Evolutionary conservation across 2,888 invertebrate genomes (phyloP).

Genomic region (Erynnis tages): DNA sequence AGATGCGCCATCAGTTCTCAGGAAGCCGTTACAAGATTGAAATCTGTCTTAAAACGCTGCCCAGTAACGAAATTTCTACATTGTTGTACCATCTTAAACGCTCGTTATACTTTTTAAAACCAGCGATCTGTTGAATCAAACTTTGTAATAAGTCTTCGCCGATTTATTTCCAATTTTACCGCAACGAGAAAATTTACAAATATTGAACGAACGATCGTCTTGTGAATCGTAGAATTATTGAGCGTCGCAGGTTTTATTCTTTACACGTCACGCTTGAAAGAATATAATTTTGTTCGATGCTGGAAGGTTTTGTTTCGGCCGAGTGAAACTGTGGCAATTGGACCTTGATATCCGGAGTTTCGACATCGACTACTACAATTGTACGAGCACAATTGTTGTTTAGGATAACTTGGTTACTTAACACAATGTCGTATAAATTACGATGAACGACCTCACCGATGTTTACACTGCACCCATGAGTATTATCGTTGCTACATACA

Average conservation of each 20-base stretch:
- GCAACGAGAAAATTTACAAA: neutral
- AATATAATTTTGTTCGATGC: constrained; percentile 34
- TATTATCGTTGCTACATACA: neutral
- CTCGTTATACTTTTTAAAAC: neutral
- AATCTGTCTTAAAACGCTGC: constrained; percentile 23
- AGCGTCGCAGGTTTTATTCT: constrained; percentile 33
- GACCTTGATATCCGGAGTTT: constrained; percentile 78
- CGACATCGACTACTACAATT: constrained; percentile 43
- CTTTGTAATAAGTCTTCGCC: neutral
- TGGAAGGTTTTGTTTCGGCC: constrained; percentile 61
- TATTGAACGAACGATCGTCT: constrained; percentile 3
- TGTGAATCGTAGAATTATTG: constrained; percentile 27
- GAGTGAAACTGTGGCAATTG: constrained; percentile 73
- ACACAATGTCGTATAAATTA: constrained; percentile 26
- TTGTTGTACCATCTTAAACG: neutral
- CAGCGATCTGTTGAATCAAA: neutral
- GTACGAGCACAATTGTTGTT: constrained; percentile 22
- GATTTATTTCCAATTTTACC: neutral
- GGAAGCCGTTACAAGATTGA: constrained; percentile 15
- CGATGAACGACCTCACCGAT: neutral
- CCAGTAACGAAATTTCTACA: constrained; percentile 15
- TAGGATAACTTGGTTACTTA: constrained; percentile 28
- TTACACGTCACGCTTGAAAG: constrained; percentile 41
- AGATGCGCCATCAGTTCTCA: constrained; percentile 8
- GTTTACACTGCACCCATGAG: neutral